Base-by-base conservation (phyloP, 2,888 invertebrate genomes). In the Drosophila barbarae region DNA sequence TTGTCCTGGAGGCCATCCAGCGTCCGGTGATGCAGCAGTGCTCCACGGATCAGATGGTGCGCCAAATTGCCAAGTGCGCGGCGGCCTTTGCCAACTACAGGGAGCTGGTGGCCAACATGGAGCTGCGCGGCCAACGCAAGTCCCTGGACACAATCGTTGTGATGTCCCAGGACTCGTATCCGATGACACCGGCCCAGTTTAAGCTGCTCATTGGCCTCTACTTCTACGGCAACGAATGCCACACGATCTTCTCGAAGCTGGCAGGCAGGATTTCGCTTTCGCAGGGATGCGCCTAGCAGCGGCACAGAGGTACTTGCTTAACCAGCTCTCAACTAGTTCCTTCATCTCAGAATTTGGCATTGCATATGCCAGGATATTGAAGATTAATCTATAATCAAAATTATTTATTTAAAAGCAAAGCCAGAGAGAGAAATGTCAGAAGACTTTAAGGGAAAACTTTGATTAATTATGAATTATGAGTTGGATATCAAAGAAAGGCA, bases 121-220 rank as follows among this genome's bases (percentile, higher is more conserved):
- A 72, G 44, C 52, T 21, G 10, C 34, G 41, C n/a, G 42, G 28
- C 7, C 6, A 50, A 28, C 0, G 26, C 6, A 36, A 41, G 0
- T 5, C 61, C 13, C 38, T 80, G 7, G 55, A 81, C 13, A 76
- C 71, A 3, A 28, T 84, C 36, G 65, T 86, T 13, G 58, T 86
- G 9, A 59, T 86, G 65, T 74, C 69, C 5, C 59, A 59, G 26
- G 73, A 72, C 8, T 52, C 54, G 5, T 69, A 83, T 26, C 57
- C 77, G 3, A 51, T 86, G 36, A 74, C 73, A 0, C 54, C 65
- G n/a, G 56, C 61, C 1, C 84, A 87, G 30, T 68, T 87, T 13
- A 75, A 85, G 12, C 56, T 81, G 15, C 68, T 86, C 5, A 79
- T 81, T 15, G 79, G 81, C 0, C 76, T 86, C 12, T 86, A 86